phyloP scores from a whole-genome alignment of 2,888 invertebrate genomes.

The Andrena fulva region DNA sequence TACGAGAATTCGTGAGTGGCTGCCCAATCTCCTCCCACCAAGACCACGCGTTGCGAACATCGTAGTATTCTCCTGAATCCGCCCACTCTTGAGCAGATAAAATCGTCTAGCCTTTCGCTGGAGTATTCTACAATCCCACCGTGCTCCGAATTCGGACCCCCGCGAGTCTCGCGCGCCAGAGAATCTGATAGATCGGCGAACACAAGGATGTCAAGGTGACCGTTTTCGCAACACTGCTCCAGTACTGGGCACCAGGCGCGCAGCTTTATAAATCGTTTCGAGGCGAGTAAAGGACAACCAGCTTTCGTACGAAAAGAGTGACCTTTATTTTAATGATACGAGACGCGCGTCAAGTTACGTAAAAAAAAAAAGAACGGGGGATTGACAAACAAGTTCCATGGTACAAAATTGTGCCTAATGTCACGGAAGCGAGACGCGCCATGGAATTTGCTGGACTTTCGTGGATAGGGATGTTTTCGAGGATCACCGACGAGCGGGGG shows the following conservation, averaged over 20 bases:
- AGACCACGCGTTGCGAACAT: background rate
- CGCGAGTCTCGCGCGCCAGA: background rate
- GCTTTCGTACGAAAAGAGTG: constrained; percentile 59
- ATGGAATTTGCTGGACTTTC: constrained; percentile 9
- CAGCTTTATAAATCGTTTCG: background rate
- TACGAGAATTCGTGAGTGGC: constrained; percentile 8
- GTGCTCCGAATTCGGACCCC: background rate
- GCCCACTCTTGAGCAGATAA: background rate
- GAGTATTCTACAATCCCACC: background rate
- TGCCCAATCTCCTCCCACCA: background rate
- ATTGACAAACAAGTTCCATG: constrained; percentile 9
- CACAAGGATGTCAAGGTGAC: background rate
- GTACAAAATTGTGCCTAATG: constrained; percentile 25
- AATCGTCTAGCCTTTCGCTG: background rate
- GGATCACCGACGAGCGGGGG: background rate
- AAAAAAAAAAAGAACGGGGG: constrained; percentile 5
- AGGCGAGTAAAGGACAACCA: background rate
- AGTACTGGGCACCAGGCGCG: background rate
- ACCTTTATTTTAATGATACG: constrained; percentile 61
- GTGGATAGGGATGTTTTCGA: background rate
- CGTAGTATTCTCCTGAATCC: background rate
- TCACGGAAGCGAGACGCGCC: constrained; percentile 23
- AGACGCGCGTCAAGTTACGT: constrained; percentile 46
- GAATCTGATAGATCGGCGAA: background rate
- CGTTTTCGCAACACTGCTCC: constrained; percentile 20